Evolutionary conservation across 2,888 invertebrate genomes (phyloP).

Genomic region (Xestia rhomboidea): DNA sequence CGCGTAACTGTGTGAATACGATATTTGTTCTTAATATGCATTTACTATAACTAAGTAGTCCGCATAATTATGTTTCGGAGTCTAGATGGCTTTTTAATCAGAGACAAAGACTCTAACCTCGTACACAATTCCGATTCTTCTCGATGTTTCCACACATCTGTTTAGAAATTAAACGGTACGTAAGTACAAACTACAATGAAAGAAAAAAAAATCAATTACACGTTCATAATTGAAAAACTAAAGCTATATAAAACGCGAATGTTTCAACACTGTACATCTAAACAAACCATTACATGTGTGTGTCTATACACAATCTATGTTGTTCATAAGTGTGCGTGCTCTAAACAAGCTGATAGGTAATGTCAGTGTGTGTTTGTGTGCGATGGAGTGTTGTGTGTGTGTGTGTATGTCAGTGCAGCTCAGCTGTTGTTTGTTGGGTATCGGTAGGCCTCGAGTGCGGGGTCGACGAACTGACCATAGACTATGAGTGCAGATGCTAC

Average conservation of each 20-base stretch:
- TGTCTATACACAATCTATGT: slow-evolving; percentile 10
- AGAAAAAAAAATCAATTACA: slow-evolving; percentile 55
- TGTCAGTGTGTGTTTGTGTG: slow-evolving; percentile 34
- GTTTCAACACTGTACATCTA: slow-evolving; percentile 57
- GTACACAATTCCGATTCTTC: not conserved
- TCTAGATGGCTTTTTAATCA: not conserved
- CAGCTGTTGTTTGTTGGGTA: slow-evolving; percentile 85
- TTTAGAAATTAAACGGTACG: slow-evolving; percentile 21
- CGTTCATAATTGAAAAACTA: slow-evolving; percentile 63
- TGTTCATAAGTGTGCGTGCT: slow-evolving; percentile 41
- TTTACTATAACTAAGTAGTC: not conserved
- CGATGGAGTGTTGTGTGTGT: slow-evolving; percentile 11
- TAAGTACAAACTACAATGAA: slow-evolving; percentile 18
- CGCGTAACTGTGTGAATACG: not conserved
- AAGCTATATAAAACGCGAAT: slow-evolving; percentile 49
- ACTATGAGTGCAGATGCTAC: slow-evolving; percentile 67
- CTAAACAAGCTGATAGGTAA: slow-evolving; percentile 54
- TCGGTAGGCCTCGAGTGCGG: slow-evolving; percentile 80
- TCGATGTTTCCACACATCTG: slow-evolving; percentile 17
- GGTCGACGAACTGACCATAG: slow-evolving; percentile 83
- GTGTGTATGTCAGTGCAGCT: slow-evolving; percentile 75
- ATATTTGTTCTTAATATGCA: not conserved
- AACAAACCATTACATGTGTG: slow-evolving; percentile 40
- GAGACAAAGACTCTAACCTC: slow-evolving; percentile 26
- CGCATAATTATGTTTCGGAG: not conserved